Evolutionary conservation across 2,113 vertebrate genomes (phyloP).

Genomic region (Copsychus sechellarum): DNA sequence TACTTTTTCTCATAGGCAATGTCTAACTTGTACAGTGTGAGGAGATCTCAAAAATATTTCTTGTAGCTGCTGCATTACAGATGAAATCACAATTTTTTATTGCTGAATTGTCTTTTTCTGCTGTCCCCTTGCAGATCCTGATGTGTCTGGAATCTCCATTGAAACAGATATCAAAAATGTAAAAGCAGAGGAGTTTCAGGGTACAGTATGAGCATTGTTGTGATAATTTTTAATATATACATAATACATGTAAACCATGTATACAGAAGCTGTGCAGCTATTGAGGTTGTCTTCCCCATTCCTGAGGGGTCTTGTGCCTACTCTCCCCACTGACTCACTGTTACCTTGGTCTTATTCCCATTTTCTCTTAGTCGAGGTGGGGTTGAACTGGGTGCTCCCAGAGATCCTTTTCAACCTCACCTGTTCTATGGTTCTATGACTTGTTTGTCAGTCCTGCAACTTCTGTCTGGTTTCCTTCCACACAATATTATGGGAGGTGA

Average conservation of each 20-base stretch:
- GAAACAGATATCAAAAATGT: slow-evolving; percentile 67
- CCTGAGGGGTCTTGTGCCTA: not conserved
- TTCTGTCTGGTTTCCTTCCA: not conserved
- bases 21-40: not conserved
- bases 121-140: slow-evolving; percentile 66
- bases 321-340: not conserved
- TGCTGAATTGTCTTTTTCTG: slow-evolving; percentile 36
- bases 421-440: not conserved
- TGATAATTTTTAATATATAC: not conserved
- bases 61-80: not conserved
- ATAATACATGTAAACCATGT: not conserved
- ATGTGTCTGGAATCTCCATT: slow-evolving; percentile 66
- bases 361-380: not conserved
- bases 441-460: not conserved
- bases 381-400: not conserved
- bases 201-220: slow-evolving; percentile 59
- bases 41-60: not conserved
- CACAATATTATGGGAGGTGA: not conserved
- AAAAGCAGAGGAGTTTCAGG: slow-evolving; percentile 76
- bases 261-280: not conserved
- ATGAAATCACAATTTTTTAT: not conserved
- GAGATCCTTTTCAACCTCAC: not conserved
- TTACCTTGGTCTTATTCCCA: not conserved
- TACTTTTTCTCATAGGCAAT: not conserved
- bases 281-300: not conserved